Evolutionary conservation across 2,888 invertebrate species (phyloP).

Genomic region (Caenorhabditis parvicauda): DNA sequence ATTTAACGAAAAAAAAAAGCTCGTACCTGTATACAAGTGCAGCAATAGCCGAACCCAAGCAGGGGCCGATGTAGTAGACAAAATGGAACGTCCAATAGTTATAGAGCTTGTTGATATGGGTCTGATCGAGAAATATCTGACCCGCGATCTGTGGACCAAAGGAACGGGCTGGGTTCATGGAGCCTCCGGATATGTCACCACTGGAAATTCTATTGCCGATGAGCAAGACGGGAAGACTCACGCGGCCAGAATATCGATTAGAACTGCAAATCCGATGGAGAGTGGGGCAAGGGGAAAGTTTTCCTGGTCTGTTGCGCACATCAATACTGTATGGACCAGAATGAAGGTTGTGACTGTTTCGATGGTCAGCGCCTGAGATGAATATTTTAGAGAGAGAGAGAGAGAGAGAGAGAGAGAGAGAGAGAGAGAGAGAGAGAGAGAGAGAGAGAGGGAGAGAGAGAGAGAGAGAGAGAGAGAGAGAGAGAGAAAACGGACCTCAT

Average conservation of each 20-base stretch:
- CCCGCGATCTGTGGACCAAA: slow-evolving; percentile 64
- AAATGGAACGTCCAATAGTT: slow-evolving; percentile 58
- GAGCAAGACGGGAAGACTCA: slow-evolving; percentile 5
- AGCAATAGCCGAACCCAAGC: slow-evolving; percentile 61
- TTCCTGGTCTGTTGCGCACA: slow-evolving; percentile 63
- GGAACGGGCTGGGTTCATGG: slow-evolving; percentile 65
- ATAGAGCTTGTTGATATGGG: slow-evolving; percentile 10
- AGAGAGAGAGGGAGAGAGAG: too few relatives aligned
- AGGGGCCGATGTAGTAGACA: slow-evolving; percentile 64
- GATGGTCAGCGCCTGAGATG: slow-evolving; percentile 47
- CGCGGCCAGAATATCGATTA: slow-evolving; percentile 63
- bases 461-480: too few relatives aligned
- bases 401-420: not conserved
- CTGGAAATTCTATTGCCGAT: slow-evolving; percentile 48
- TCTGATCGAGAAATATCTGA: slow-evolving; percentile 19
- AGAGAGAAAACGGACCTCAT: slow-evolving; percentile 11
- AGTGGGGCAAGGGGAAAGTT: slow-evolving; percentile 61
- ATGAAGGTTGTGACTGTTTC: slow-evolving; percentile 60
- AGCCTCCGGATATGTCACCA: slow-evolving; percentile 62
- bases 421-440: not conserved
- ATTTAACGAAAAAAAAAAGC: not conserved
- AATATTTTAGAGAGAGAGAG: too few relatives aligned
- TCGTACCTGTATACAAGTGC: slow-evolving; percentile 60
- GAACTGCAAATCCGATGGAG: slow-evolving; percentile 64
- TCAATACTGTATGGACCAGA: slow-evolving; percentile 63